Percentiles rank a stretch among this genome's conserved stretches.
phyloP scores from a whole-genome alignment of 2,113 vertebrate genomes.

The Tautogolabrus adspersus region DNA sequence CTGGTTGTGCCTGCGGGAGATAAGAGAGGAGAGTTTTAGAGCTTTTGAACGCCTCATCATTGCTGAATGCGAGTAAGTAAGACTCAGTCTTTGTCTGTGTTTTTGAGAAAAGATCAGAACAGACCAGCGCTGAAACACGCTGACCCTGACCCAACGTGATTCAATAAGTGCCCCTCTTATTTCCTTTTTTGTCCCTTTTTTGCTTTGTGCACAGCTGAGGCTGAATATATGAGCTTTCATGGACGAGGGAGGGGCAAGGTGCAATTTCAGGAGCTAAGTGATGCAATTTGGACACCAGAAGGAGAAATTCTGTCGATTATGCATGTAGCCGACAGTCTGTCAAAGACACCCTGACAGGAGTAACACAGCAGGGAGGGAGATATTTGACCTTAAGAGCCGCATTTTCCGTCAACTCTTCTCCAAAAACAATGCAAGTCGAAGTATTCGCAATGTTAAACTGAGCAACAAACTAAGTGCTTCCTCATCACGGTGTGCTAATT shows the following conservation, averaged over 20 bases:
- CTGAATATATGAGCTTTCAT: conserved; percentile 21
- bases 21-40: conserved; percentile 43
- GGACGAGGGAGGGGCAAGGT: conserved; percentile 17
- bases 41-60: conserved; percentile 25
- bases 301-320: conserved; percentile 65
- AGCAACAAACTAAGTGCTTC: conserved; percentile 52
- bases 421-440: conserved; percentile 30
- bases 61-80: conserved; percentile 24
- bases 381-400: conserved; percentile 19
- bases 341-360: conserved; percentile 36
- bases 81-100: conserved; percentile 14
- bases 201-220: background rate
- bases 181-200: conserved; percentile 6
- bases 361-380: conserved; percentile 3
- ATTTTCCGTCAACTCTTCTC: background rate
- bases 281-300: conserved; percentile 71
- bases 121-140: conserved; percentile 7
- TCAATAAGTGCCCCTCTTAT: conserved; percentile 42
- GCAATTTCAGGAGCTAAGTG: conserved; percentile 62
- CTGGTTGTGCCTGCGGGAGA: conserved; percentile 93
- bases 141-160: conserved; percentile 18
- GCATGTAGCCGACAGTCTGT: conserved; percentile 53
- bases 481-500: conserved; percentile 63
- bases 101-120: conserved; percentile 38
- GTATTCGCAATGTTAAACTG: conserved; percentile 47